Percentiles rank a stretch among this genome's conserved stretches.
These are phyloP conservation scores for Tetragonula clypearis DNA, from an alignment of 1,140 invertebrate genomes.

Conservation along the genomic window DNA sequence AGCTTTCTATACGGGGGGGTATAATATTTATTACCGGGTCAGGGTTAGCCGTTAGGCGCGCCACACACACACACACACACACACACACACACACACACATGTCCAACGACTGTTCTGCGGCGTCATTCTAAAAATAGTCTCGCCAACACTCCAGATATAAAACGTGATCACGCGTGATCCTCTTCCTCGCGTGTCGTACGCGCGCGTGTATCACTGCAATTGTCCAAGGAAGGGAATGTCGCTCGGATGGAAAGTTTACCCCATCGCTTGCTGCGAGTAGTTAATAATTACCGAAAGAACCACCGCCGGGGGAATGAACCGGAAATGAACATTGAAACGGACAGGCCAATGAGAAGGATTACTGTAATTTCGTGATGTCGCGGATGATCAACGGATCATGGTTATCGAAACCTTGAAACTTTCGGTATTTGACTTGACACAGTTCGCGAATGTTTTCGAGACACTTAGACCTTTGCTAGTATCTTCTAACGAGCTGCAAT, in stretches of 20 bases:
- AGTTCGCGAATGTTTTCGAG: too few species aligned
- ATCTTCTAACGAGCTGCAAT: too few species aligned
- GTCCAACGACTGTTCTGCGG: constrained; percentile 65
- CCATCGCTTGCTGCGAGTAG: neutral
- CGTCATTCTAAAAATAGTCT: constrained; percentile 76
- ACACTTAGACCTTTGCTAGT: too few species aligned
- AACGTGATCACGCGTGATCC: constrained; percentile 65
- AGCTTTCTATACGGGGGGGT: constrained; percentile 65
- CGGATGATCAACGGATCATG: too few species aligned
- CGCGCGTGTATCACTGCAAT: neutral
- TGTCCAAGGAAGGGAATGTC: neutral
- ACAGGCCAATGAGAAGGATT: too few species aligned
- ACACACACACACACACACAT: constrained; percentile 57
- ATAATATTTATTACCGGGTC: constrained; percentile 79
- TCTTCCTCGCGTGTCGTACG: constrained; percentile 48
- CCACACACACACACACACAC: constrained; percentile 53
- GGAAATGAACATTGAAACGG: too few species aligned
- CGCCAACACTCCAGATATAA: constrained; percentile 72
- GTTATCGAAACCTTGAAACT: too few species aligned
- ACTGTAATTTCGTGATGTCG: too few species aligned
- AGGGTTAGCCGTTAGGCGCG: constrained; percentile 79
- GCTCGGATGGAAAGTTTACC: neutral
- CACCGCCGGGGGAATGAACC: neutral
- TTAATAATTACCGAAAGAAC: neutral
- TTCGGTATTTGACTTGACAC: too few species aligned